A percentile compares a stretch with the other conserved stretches of the same genome.
Conservation (phyloP, 2,888 invertebrate genomes). For the Penaeus monodon region DNA sequence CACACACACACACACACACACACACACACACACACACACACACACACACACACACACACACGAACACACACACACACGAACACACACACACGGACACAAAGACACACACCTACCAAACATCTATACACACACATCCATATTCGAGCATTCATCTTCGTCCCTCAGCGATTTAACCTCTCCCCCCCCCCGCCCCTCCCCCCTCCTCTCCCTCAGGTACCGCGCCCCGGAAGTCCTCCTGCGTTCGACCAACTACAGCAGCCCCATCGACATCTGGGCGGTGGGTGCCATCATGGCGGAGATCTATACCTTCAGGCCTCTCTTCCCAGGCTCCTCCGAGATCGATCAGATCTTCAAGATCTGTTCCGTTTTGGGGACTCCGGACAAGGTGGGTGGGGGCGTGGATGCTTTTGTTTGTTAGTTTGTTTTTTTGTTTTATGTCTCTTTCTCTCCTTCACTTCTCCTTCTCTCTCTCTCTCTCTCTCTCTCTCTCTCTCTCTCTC, state of each 20-base stretch:
- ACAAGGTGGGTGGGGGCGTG: conserved; percentile 75
- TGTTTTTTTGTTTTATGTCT: not conserved
- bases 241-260: conserved; percentile 94
- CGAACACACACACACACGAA: not conserved
- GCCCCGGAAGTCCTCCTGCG: conserved; percentile 95
- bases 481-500: too few relatives aligned
- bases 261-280: conserved; percentile 98
- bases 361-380: conserved; percentile 92
- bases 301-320: conserved; percentile 92
- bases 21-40: not conserved
- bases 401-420: not conserved
- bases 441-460: too few relatives aligned
- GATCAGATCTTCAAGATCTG: conserved; percentile 97
- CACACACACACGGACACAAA: not conserved
- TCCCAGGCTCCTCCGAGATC: conserved; percentile 96
- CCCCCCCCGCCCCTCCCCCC: not conserved
- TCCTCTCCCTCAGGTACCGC: conserved; percentile 78
- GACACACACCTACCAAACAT: not conserved
- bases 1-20: not conserved
- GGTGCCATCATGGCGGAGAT: conserved; percentile 98
- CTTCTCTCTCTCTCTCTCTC: too few relatives aligned
- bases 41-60: not conserved
- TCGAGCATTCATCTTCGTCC: too few relatives aligned
- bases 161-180: not conserved
- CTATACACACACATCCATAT: too few relatives aligned